These are phyloP conservation scores for Caranx ignobilis DNA, from an alignment of 2,113 vertebrate genomes.

Conservation along the genomic window DNA sequence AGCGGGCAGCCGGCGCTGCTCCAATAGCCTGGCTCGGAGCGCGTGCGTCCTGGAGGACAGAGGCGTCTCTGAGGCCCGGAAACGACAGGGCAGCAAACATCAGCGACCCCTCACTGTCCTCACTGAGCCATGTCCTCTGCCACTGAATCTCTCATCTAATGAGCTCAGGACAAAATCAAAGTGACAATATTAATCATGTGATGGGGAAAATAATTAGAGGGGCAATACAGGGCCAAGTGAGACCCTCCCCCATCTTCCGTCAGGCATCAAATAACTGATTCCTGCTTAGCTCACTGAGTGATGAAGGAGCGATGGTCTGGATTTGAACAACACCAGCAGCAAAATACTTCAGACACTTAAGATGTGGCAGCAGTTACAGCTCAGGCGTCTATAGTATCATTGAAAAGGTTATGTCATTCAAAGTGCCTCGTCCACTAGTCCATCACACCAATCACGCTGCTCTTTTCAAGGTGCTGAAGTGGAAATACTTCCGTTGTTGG, in stretches of 20 bases:
- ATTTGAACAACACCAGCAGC: slow-evolving; percentile 32
- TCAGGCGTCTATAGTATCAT: neutral
- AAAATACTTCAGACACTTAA: slow-evolving; percentile 34
- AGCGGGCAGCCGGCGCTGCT: slow-evolving; percentile 1
- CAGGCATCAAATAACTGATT: slow-evolving; percentile 29
- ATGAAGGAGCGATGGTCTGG: slow-evolving; percentile 33
- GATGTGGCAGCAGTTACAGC: slow-evolving; percentile 3
- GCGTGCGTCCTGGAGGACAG: slow-evolving; percentile 35
- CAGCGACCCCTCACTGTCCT: slow-evolving; percentile 47
- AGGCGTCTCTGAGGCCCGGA: slow-evolving; percentile 29
- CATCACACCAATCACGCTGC: slow-evolving; percentile 6
- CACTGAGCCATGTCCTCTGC: slow-evolving; percentile 45
- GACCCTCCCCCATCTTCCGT: slow-evolving; percentile 30
- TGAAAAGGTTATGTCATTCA: neutral
- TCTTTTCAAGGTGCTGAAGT: slow-evolving; percentile 16
- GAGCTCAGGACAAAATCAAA: slow-evolving; percentile 71
- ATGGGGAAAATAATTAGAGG: slow-evolving; percentile 69
- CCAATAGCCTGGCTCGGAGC: slow-evolving; percentile 26
- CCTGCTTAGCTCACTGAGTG: slow-evolving; percentile 28
- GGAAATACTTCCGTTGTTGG: slow-evolving; percentile 30
- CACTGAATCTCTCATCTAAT: slow-evolving; percentile 41
- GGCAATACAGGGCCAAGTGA: slow-evolving; percentile 55
- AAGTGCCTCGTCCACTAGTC: neutral
- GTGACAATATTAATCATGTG: slow-evolving; percentile 77
- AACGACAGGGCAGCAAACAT: slow-evolving; percentile 31